phyloP scores from a whole-genome alignment of 2,888 invertebrate genomes.

The Acronicta aceris region DNA sequence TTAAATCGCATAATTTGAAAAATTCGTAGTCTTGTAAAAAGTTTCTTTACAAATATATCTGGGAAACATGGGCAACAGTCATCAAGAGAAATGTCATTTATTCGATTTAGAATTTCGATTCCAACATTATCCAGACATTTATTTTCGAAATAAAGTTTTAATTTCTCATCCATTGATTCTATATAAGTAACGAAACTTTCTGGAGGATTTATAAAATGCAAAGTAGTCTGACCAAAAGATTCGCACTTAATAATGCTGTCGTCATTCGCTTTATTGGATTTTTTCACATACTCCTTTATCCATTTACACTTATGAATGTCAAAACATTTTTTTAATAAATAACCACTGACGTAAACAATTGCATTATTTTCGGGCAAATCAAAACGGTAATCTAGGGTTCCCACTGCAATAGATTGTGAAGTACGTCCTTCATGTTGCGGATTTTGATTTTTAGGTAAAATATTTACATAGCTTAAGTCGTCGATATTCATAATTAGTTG shows the following conservation, averaged over 20 bases:
- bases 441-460: not conserved
- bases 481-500: not conserved
- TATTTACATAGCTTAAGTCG: not conserved
- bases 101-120: not conserved
- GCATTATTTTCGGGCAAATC: not conserved
- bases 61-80: not conserved
- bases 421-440: too few species aligned
- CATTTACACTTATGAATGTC: not conserved
- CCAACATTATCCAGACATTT: not conserved
- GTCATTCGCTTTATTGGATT: not conserved
- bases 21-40: not conserved
- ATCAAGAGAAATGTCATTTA: not conserved
- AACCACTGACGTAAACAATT: not conserved
- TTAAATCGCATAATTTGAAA: not conserved
- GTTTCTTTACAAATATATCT: slow-evolving; percentile 1
- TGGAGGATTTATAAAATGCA: not conserved
- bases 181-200: not conserved
- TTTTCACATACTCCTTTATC: not conserved
- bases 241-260: not conserved
- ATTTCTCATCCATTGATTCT: not conserved
- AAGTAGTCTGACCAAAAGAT: not conserved
- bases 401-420: not conserved
- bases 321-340: slow-evolving; percentile 2
- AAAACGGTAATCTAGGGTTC: not conserved
- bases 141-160: not conserved